Evolutionary conservation across 2,113 vertebrate species (phyloP), one percentile per base, ranked within the genome.

Genomic region (Atractosteus spatula): DNA sequence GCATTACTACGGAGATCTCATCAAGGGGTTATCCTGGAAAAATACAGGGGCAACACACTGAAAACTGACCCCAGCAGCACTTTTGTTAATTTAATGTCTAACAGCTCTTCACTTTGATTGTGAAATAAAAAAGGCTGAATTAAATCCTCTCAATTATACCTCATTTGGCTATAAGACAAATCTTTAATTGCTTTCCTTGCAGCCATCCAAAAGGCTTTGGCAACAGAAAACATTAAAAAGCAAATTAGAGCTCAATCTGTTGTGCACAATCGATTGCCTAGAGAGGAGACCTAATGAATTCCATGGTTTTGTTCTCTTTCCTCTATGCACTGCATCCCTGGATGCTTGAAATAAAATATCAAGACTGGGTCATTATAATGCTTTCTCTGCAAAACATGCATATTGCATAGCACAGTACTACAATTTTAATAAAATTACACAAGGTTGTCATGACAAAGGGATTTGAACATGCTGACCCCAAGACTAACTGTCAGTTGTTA

Each of bases 121-220:
- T 68, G 67, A 81, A 76, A 81, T 66, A 75, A 80, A 79, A 29
- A 76, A 69, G 76, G 70, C 69, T 70, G 71, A 76, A 81, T 80
- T 70, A 56, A 75, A 76, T 78, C 71, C 71, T 77, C 79, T 75
- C 81, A 85, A 83, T 80, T 81, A 76, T 74, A 59, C 70, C 64
- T 78, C 68, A 72, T 77, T 81, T 82, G 80, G 80, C 76, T 68
- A 73, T 55, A 74, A 74, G 77, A 84, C 77, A 76, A 79, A 77
- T 82, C 75, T 82, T 81, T 79, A 81, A 83, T 80, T 81, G 79
- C 81, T 76, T 79, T 80, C 76, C 63, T 56, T 47, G 66, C 73
- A 79, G 79, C 76, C 64, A 68, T 75, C 70, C 77, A 63, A 63
- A 65, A 78, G 56, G 47, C n/a, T 16, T 8, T 69, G 68, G 73